Conservation (phyloP, 2,797 vertebrate genomes). For the Lithobates sylvaticus region DNA sequence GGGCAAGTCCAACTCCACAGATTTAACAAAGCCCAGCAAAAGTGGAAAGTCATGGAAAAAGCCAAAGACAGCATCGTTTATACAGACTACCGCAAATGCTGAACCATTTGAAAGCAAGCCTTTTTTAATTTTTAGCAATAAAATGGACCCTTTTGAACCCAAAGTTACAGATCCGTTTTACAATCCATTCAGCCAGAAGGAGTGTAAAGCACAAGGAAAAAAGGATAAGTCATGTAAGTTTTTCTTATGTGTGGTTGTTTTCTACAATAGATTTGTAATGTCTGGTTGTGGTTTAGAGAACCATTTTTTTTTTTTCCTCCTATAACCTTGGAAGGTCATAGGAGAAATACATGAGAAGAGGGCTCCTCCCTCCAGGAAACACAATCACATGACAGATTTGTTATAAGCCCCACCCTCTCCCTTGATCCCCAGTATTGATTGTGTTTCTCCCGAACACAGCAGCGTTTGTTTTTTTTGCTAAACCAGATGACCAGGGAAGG, state of each 20-base stretch:
- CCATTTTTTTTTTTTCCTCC: too few relatives aligned
- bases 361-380: too few relatives aligned
- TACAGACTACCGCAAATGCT: background rate
- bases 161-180: background rate
- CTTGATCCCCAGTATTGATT: too few relatives aligned
- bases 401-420: too few relatives aligned
- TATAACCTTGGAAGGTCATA: too few relatives aligned
- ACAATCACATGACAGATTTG: too few relatives aligned
- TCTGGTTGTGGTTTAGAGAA: background rate
- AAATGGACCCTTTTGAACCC: background rate
- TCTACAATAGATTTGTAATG: background rate
- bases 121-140: background rate
- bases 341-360: too few relatives aligned
- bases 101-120: background rate
- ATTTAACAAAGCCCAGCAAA: background rate
- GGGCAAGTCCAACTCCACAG: background rate
- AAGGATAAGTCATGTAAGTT: background rate
- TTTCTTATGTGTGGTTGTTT: background rate
- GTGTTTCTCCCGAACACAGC: too few relatives aligned
- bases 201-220: background rate
- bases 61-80: background rate
- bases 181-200: background rate
- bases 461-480: too few relatives aligned
- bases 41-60: constrained; percentile 9
- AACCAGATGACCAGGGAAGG: too few relatives aligned